phyloP scores from a whole-genome alignment of 2,888 invertebrate genomes.

The Julus scanicus region DNA sequence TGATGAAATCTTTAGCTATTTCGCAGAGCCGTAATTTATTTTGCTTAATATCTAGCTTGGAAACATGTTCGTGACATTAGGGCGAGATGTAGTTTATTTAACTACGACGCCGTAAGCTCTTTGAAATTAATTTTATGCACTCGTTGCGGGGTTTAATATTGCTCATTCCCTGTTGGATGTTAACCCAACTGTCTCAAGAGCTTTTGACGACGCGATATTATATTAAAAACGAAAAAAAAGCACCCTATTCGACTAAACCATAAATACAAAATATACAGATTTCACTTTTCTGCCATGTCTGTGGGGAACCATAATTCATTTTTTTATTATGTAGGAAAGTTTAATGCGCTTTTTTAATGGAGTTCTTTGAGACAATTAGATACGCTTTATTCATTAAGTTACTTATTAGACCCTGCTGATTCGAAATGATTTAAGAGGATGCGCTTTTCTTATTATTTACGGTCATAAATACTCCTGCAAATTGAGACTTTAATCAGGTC shows the following conservation, averaged over 20 bases:
- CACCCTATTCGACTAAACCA: slow-evolving; percentile 9
- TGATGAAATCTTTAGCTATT: slow-evolving; percentile 22
- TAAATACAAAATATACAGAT: slow-evolving; percentile 32
- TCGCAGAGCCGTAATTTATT: background rate
- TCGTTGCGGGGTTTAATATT: background rate
- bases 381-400: slow-evolving; percentile 40
- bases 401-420: slow-evolving; percentile 16
- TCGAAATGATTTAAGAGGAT: slow-evolving; percentile 14
- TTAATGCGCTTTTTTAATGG: slow-evolving; percentile 31
- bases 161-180: background rate
- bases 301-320: slow-evolving; percentile 36
- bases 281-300: background rate
- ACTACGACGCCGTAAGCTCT: background rate
- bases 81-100: background rate
- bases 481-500: background rate
- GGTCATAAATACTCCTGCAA: background rate
- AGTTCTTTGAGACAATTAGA: slow-evolving; percentile 20
- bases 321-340: background rate
- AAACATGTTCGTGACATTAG: background rate
- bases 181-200: slow-evolving; percentile 31
- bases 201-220: background rate
- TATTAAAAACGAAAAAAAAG: slow-evolving; percentile 6
- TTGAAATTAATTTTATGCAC: slow-evolving; percentile 37
- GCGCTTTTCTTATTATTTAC: background rate
- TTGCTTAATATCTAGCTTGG: slow-evolving; percentile 6